Evolutionary conservation across 2,888 invertebrate genomes (phyloP).

Genomic region (Parelbella ahira): DNA sequence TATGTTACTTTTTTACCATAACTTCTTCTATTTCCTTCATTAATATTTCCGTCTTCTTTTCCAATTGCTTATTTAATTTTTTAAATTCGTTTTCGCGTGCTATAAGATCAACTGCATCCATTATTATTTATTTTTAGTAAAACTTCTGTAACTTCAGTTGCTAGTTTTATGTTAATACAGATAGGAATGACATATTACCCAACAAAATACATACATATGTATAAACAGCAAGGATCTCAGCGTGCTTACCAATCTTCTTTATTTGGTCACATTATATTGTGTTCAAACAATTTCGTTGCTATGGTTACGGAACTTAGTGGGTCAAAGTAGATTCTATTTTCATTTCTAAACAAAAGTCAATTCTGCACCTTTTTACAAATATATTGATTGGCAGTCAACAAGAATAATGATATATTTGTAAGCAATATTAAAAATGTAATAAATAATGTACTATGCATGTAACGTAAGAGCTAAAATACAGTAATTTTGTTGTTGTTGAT

Average conservation of each 20-base stretch:
- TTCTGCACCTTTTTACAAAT: conserved; percentile 1
- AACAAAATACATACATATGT: neutral
- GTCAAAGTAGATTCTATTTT: conserved; percentile 11
- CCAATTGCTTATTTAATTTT: conserved; percentile 66
- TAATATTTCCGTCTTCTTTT: conserved; percentile 67
- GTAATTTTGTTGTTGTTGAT: conserved; percentile 45
- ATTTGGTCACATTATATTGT: conserved; percentile 10
- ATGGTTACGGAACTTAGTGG: conserved; percentile 41
- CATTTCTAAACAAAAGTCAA: neutral
- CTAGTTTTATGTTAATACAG: no score
- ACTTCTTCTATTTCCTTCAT: conserved; percentile 68
- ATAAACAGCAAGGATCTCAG: no score
- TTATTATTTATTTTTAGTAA: conserved; percentile 35
- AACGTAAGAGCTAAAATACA: neutral
- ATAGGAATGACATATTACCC: neutral
- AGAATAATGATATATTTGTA: no score
- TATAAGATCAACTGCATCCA: conserved; percentile 63
- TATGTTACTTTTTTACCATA: conserved; percentile 47
- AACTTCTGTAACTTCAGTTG: no score
- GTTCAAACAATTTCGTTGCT: conserved; percentile 43
- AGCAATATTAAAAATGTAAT: neutral
- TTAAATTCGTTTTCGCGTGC: conserved; percentile 72
- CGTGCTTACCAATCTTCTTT: no score
- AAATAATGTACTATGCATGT: neutral
- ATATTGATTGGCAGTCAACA: no score